Conservation (phyloP, 2,888 invertebrate genomes). For the Enoplolaimus lenunculus region DNA sequence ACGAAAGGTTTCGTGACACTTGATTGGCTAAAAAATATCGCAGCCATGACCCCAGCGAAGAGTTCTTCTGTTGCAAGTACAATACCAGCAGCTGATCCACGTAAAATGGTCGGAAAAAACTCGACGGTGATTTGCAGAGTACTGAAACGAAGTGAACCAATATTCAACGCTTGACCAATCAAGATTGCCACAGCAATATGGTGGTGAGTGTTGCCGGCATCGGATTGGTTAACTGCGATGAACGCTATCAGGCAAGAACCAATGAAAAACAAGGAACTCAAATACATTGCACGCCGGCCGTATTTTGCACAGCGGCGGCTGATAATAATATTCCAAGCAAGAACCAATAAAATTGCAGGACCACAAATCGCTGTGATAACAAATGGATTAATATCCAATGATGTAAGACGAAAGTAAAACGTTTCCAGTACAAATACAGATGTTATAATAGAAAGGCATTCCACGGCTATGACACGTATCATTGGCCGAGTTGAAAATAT, state of each 20-base stretch:
- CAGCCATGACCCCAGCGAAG: not conserved
- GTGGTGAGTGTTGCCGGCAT: not conserved
- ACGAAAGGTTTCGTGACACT: not conserved
- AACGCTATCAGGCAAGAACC: not conserved
- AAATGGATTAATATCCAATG: not conserved
- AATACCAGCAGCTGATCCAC: not conserved
- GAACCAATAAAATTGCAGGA: not conserved
- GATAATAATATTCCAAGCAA: not conserved
- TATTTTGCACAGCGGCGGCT: not conserved
- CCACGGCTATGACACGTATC: not conserved
- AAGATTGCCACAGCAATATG: not conserved
- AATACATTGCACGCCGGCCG: not conserved
- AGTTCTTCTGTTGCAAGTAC: not conserved
- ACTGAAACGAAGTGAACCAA: not conserved
- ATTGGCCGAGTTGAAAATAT: not conserved
- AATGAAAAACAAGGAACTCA: not conserved
- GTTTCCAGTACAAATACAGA: not conserved
- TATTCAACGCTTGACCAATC: not conserved
- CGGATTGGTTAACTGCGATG: not conserved
- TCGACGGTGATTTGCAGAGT: not conserved
- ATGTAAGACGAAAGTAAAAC: not conserved
- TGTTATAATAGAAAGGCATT: not conserved
- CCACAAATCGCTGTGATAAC: not conserved
- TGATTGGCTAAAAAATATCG: not conserved
- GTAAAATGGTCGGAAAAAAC: not conserved